Base-by-base conservation (phyloP, 2,888 invertebrate species). In the Xylophagus ater region DNA sequence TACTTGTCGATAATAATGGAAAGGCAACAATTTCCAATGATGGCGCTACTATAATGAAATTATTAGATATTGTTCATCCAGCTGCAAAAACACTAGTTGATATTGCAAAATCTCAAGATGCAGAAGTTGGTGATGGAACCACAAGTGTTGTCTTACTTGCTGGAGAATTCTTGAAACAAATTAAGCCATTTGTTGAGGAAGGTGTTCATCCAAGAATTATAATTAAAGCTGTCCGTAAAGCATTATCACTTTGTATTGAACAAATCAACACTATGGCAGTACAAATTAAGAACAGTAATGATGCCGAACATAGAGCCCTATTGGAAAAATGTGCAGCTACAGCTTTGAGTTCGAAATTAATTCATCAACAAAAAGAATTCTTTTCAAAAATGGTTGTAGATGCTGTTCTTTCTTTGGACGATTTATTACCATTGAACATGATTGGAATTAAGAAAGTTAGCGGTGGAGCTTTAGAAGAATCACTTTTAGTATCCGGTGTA, bases 21-120 rank as follows among this genome's bases (percentile, higher is more conserved):
- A 90, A 87, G 59, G 85, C 94, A 0, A 94, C 94, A 3, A 97
- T 99, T 51, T 97, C 97, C 2, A 99, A 99, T 59, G 98, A 99
- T 67, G 98, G 98, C 10, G 98, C 98, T 5, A 99, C 98, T 1
- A 97, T 99, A 46, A 79, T 99, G 76, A 97, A 96, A 67, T 73
- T 94, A n/a, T 60, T 99, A 52, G 96, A 99, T 56, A 85, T 99
- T 54, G 81, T 98, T 15, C 98, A 98, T 66, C 98, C 98, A 0
- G 98, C 98, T 15, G 98, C 96, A 0, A 93, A 88, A 65, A 94
- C 92, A 0, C 67, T 99, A 48, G 97, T 98, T 3, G 98, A 99
- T 58, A 98, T 99, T 51, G 98, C 98, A 15, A 94, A 93, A 62
- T 97, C 97, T 26, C 98, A 99, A 63, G 96, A 96, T 73, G 90